Base-by-base conservation (phyloP, 2,888 invertebrate genomes). In the Chloroclystis v-ata region DNA sequence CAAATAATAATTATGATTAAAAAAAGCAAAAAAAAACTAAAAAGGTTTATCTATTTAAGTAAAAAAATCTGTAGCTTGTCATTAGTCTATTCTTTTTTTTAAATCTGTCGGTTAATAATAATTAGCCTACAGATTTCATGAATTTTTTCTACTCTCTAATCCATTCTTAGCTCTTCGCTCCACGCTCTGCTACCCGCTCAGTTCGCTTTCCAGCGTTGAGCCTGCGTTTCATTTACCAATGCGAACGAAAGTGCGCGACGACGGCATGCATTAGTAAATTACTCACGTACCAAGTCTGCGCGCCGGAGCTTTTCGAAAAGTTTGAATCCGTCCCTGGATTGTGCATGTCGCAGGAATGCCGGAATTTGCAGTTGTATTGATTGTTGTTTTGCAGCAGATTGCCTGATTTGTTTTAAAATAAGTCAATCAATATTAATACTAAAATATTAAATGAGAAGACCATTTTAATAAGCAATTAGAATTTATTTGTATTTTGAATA, bases 231-330 rank as follows among this genome's bases (percentile, higher is more conserved):
- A 76, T 78, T 75, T 69, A 66, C 65, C 72, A 60, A 61, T 55
- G 65, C 65, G 64, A 69, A 67, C 68, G 69, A 69, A 69, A 70
- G 70, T 70, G 68, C 72, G 74, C 72, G 73, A 69, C 74, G 70
- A 57, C 49, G 53, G 58, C 64, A 69, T 82, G 82, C 86, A 86
- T 87, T 86, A 87, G 86, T 81, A 86, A 84, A 85, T 87, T 83
- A 81, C 82, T 82, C 85, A 82, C 84, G 85, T 83, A 61, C 69
- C 66, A 71, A 71, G 72, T 73, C 66, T 59, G 16, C 14, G 35
- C 29, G 33, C 47, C 33, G 56, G 66, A 71, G 73, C 77, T 74
- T 75, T 78, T 76, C 75, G 42, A 40, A 75, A 81, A 79, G 77
- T 82, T 73, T 65, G 72, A 75, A 78, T 82, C 77, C 76, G 84